These are phyloP conservation scores for Hydrozoanthus gracilis DNA, from an alignment of 92 coral and sea anemone genomes.

Conservation along the genomic window DNA sequence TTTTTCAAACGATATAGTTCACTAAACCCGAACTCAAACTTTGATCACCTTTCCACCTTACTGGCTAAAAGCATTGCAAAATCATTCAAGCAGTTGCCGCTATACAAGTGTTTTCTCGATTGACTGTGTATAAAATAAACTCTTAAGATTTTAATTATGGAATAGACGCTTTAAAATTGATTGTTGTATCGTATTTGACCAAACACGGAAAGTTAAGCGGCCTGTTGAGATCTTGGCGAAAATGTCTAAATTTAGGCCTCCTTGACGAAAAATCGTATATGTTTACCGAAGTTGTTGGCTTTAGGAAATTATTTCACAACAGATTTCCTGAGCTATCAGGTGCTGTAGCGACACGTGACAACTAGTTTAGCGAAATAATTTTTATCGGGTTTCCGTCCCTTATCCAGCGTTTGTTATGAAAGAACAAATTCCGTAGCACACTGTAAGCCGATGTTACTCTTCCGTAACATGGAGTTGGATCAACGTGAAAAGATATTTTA, in stretches of 20 bases:
- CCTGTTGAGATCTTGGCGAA: constrained; percentile 31
- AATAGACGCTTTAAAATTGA: constrained; percentile 52
- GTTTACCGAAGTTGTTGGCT: constrained; percentile 47
- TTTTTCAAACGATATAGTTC: background rate
- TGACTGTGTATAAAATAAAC: background rate
- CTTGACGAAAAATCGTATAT: constrained; percentile 38
- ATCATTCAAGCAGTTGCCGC: background rate
- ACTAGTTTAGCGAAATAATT: background rate
- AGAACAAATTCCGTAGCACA: constrained; percentile 16
- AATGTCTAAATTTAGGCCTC: constrained; percentile 50
- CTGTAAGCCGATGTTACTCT: too few species aligned
- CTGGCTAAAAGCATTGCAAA: too few species aligned
- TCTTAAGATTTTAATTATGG: constrained; percentile 56
- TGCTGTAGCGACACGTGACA: constrained; percentile 18
- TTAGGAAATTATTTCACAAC: constrained; percentile 33
- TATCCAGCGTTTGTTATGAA: background rate
- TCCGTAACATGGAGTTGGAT: background rate
- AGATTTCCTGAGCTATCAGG: constrained; percentile 39
- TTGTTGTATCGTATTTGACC: constrained; percentile 49
- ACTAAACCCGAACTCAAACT: background rate
- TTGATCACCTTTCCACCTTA: too few species aligned
- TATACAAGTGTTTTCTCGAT: background rate
- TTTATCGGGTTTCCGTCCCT: background rate
- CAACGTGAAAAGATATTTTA: background rate
- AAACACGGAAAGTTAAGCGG: constrained; percentile 55